Evolutionary conservation across 1,140 invertebrate genomes (phyloP), one percentile per base, ranked within the genome.

Genomic region (Nylanderia fulva): DNA sequence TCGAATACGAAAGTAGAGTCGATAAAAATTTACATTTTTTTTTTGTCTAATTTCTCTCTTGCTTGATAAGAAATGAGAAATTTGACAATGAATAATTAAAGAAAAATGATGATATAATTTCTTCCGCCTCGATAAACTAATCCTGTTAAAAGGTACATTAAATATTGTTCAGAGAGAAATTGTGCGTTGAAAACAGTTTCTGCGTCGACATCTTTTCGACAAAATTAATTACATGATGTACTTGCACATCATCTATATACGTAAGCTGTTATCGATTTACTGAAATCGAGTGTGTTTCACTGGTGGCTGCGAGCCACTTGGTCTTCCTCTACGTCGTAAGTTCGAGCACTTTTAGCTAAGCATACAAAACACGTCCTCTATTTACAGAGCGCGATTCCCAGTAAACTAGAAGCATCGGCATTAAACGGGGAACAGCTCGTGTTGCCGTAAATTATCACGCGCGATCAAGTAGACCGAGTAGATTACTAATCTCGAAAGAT

Each of bases 321-420:
- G 27, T 68, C 33, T 69, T 56, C 48, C 63, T 69, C 63, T 45
- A 21, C 29, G 18, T 15, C 36, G 13, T 36, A 77, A 66, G 33
- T 52, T 77, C 33, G 76, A 79, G 63, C 21, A 64, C 75, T 77
- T 77, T 77, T 77, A 77, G 48, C 75, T 36, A 45, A 82, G 13
- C 66, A 82, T 24, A 68, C 69, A 36, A 45, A 52, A 66, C 52
- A 76, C 33, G 7, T 75, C 29, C 61, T 84, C 54, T 75, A 84
- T 84, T 75, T 74, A 24, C 79, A 36, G 42, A 84, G 24, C 69
- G 79, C 69, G 69, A 66, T 75, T 86, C 56, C 29, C 24, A 64
- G 61, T 84, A 86, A 63, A 71, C 42, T 29, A 33, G 60, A 39
- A 64, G 45, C 77, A 72, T 80, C 36, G 42, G 75, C 58, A 68